Evolutionary conservation across 2,797 vertebrate genomes (phyloP), one percentile per base, ranked within the genome.

Genomic region (Poecilia gillii): DNA sequence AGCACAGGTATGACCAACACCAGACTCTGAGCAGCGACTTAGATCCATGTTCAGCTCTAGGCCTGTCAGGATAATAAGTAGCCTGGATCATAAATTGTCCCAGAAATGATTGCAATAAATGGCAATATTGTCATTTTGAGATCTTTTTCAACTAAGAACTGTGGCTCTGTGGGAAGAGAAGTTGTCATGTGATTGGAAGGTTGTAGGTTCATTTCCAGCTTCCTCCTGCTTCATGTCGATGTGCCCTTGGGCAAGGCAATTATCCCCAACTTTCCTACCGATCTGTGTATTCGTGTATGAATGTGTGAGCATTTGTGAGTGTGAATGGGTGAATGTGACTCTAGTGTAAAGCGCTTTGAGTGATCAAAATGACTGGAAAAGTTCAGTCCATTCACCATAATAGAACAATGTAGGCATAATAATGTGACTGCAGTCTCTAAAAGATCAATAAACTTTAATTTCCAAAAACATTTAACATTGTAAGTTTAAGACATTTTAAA

Each of bases 1-100:
- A 90, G 83, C 77, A 89, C 92, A 3, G 94, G 95, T 96, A 85
- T 0, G 66, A 82, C 80, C 36, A 41, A 75, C 45, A 43, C 46
- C 62, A 31, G 12, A 25, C 36, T 16, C 31, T 31, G 3, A 6
- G 16, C 39, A 55, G 49, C 23, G 4, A 25, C 6, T 68, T 20
- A 36, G 7, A 64, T 64, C 31, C 59, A 36, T 64, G 31, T 64
- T 36, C 1, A 64, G 18, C 33, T 64, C 4, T 1, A 13, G n/a
- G 25, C 12, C 55, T 28, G n/a, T 13, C 55, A 55, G 23, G 25
- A 55, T 55, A 11, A 12, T 1, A 12, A n/a, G 9, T 55, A n/a
- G n/a, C 3, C 53, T 55, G 3, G 25, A 55, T 55, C 8, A 55
- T 12, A 55, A 55, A 55, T 55, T 55, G 53, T 55, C 53, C 53